A percentile compares a stretch with the other conserved stretches of the same genome.
Conservation (phyloP, 2,888 invertebrate genomes). For the Ornithoptera alexandrae region DNA sequence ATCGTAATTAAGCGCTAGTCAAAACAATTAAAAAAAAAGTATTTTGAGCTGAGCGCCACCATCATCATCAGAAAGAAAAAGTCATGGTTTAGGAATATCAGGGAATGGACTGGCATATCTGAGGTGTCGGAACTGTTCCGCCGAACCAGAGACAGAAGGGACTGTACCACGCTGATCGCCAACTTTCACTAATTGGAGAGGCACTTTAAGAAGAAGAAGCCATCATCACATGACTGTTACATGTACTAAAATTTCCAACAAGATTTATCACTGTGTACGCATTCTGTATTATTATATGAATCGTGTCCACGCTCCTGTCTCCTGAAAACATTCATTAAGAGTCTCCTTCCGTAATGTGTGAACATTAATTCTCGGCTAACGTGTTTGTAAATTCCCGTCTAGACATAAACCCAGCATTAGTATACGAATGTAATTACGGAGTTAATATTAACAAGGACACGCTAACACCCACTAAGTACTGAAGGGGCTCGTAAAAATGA, state of each 20-base stretch:
- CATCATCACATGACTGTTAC: too few species aligned
- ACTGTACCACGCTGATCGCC: too few species aligned
- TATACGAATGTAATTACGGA: slow-evolving; percentile 25
- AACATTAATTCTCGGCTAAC: slow-evolving; percentile 8
- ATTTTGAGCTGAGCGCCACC: too few species aligned
- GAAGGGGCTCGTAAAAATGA: slow-evolving; percentile 30
- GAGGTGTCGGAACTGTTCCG: too few species aligned
- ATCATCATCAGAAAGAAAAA: too few species aligned
- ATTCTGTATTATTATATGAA: not conserved
- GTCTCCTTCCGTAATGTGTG: not conserved
- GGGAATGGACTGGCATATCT: too few species aligned
- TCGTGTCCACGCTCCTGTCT: not conserved
- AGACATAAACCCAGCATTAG: slow-evolving; percentile 14
- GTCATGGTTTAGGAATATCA: too few species aligned
- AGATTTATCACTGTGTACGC: not conserved
- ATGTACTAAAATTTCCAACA: not conserved
- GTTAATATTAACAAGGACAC: slow-evolving; percentile 29
- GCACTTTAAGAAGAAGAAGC: too few species aligned
- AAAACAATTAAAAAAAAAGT: too few species aligned
- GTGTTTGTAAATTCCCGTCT: slow-evolving; percentile 8
- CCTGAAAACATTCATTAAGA: not conserved
- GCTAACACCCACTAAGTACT: slow-evolving; percentile 32
- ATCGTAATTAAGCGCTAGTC: too few species aligned
- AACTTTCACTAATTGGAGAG: too few species aligned
- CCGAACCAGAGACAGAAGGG: too few species aligned